Conservation (phyloP, 2,113 vertebrate genomes). For the Regulus satrapa region DNA sequence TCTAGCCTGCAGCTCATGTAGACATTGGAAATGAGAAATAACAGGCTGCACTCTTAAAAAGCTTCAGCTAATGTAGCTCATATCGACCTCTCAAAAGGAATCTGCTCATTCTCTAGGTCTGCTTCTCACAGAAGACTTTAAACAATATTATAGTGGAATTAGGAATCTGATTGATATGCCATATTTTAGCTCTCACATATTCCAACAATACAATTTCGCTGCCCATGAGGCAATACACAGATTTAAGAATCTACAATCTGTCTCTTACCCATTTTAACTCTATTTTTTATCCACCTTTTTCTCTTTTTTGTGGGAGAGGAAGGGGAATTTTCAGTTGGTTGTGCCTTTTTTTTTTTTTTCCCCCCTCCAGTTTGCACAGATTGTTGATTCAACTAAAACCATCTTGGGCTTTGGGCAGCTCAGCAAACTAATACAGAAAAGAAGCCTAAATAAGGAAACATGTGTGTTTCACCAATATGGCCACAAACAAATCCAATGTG, state of each 20-base stretch:
- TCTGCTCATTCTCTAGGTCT: not conserved
- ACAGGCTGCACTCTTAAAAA: not conserved
- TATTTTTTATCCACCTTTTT: not conserved
- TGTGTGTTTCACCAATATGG: not conserved
- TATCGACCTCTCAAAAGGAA: not conserved
- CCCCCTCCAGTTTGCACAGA: not conserved
- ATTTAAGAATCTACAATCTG: not conserved
- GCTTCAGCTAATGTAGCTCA: not conserved
- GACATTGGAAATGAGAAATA: not conserved
- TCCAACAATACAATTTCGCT: not conserved
- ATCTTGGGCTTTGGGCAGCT: not conserved
- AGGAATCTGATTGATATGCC: not conserved
- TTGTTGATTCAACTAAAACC: not conserved
- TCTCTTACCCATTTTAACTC: not conserved
- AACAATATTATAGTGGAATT: not conserved
- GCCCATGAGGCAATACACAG: not conserved
- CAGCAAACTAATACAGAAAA: not conserved
- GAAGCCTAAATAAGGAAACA: not conserved
- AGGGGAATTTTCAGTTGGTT: fast-evolving
- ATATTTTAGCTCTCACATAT: not conserved
- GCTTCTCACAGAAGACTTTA: not conserved
- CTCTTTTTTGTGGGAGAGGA: not conserved
- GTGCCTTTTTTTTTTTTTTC: not conserved
- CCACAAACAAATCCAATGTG: not conserved
- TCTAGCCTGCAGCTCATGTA: not conserved